Evolutionary conservation across 2,113 vertebrate species (phyloP).

Genomic region (Erinaceus europaeus): DNA sequence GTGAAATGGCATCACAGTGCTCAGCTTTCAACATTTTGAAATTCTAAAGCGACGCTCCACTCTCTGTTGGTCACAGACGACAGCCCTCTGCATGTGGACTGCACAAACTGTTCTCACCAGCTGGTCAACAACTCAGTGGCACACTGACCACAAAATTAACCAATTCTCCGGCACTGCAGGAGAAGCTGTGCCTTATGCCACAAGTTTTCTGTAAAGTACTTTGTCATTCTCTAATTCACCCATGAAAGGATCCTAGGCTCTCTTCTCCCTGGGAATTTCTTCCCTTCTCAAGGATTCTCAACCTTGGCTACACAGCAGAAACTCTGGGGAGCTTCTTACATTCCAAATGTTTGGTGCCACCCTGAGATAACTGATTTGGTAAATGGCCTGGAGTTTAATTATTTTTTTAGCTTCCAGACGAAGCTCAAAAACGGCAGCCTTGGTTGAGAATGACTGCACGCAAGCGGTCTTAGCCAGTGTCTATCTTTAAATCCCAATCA

Average conservation of each 20-base stretch:
- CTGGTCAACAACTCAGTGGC: not conserved
- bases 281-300: not conserved
- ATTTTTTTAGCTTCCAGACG: not conserved
- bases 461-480: not conserved
- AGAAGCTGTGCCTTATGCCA: not conserved
- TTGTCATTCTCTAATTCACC: not conserved
- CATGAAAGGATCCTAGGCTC: not conserved
- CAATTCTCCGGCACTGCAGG: not conserved
- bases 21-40: constrained; percentile 35
- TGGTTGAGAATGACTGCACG: not conserved
- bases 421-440: not conserved
- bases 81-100: not conserved
- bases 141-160: not conserved
- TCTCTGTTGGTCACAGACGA: not conserved
- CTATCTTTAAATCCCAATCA: not conserved
- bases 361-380: not conserved
- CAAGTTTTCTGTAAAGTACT: not conserved
- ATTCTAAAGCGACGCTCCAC: constrained; percentile 37
- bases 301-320: not conserved
- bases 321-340: not conserved
- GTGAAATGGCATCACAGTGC: constrained; percentile 20
- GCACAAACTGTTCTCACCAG: not conserved
- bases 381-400: not conserved
- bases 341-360: not conserved
- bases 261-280: not conserved